Percentiles rank a stretch among this genome's conserved stretches.
Evolutionary conservation across 2,888 invertebrate species (phyloP).

Genomic region (Furcula furcula): DNA sequence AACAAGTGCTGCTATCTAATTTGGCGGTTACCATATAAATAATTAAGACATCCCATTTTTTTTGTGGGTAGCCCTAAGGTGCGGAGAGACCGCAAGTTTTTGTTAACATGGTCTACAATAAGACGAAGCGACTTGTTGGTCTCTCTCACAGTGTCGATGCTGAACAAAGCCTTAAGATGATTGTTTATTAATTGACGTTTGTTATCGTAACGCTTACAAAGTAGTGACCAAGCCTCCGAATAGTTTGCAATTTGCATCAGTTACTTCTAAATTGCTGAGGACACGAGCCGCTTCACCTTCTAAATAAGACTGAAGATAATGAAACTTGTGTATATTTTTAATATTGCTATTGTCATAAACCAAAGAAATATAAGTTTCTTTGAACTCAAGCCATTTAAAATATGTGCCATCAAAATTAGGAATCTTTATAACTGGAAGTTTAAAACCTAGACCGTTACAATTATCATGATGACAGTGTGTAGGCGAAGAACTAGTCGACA

Average conservation of each 20-base stretch:
- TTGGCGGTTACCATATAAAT: constrained; percentile 16
- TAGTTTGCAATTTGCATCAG: constrained; percentile 16
- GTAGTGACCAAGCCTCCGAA: constrained; percentile 15
- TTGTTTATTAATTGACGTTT: constrained; percentile 16
- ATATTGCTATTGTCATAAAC: constrained; percentile 10
- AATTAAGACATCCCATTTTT: constrained; percentile 22
- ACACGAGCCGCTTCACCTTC: constrained; percentile 19
- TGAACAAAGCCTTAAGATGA: constrained; percentile 19
- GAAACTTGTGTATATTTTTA: constrained; percentile 13
- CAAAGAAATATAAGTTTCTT: constrained; percentile 16
- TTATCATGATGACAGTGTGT: neutral
- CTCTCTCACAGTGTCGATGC: constrained; percentile 9
- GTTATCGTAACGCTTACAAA: constrained; percentile 22
- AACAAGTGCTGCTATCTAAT: constrained; percentile 14
- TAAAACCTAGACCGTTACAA: neutral
- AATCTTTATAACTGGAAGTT: constrained; percentile 13
- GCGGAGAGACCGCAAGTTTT: constrained; percentile 28
- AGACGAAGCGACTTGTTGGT: constrained; percentile 10
- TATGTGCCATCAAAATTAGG: constrained; percentile 21
- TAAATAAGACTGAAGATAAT: constrained; percentile 17
- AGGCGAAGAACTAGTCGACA: neutral
- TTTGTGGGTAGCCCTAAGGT: constrained; percentile 19
- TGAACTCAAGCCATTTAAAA: constrained; percentile 22
- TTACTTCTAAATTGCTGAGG: constrained; percentile 14
- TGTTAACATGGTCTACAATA: constrained; percentile 13